These are phyloP conservation scores for Aselliscus stoliczkanus DNA, from an alignment of 2,797 vertebrate genomes.

Conservation along the genomic window DNA sequence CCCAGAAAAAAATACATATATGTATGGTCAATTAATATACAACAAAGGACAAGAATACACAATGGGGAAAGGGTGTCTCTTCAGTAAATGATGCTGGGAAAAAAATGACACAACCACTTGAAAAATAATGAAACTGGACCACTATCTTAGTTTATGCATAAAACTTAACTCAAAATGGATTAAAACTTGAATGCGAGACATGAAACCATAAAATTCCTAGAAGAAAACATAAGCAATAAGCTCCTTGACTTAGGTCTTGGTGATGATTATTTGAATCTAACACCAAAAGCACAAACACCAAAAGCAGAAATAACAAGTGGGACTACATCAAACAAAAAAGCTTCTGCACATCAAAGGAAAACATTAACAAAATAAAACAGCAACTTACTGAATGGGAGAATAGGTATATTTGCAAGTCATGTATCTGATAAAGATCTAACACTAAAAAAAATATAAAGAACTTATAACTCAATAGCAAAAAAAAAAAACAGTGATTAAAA, in stretches of 20 bases:
- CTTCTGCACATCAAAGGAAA: neutral
- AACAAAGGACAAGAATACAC: neutral
- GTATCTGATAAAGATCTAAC: neutral
- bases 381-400: neutral
- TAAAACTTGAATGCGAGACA: neutral
- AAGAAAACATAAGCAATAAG: neutral
- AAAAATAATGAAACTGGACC: neutral
- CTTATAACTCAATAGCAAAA: neutral
- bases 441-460: neutral
- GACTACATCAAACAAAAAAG: neutral
- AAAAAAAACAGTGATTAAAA: neutral
- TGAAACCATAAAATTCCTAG: neutral
- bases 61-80: neutral
- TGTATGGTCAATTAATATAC: neutral
- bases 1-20: neutral
- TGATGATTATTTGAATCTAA: neutral
- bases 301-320: neutral
- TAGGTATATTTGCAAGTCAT: neutral
- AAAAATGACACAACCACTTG: neutral
- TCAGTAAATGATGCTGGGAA: neutral
- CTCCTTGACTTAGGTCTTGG: neutral
- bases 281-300: neutral
- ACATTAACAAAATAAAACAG: neutral
- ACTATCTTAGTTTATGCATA: neutral
- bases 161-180: neutral